A percentile compares a stretch with the other conserved stretches of the same genome.
Conservation (phyloP, 2,113 vertebrate genomes). For the Tringa solitaria region DNA sequence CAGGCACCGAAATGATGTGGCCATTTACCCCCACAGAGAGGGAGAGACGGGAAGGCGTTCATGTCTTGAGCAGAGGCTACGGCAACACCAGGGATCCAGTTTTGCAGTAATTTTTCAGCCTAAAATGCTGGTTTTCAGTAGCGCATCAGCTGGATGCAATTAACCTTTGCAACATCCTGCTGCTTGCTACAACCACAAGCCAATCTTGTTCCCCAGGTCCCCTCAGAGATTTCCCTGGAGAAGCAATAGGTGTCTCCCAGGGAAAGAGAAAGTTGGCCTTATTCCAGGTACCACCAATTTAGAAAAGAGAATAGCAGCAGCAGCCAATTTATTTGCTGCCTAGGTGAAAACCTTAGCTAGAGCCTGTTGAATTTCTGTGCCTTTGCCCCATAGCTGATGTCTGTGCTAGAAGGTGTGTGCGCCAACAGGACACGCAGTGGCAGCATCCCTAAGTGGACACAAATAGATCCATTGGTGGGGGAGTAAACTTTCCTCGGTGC, state of each 20-base stretch:
- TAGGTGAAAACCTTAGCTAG: not conserved
- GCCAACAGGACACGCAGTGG: accelerated
- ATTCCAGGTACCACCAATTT: not conserved
- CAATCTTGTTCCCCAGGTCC: not conserved
- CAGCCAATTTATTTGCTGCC: slow-evolving; percentile 11
- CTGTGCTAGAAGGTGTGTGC: not conserved
- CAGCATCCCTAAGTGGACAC: not conserved
- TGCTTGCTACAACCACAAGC: not conserved
- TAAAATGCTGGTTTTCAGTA: not conserved
- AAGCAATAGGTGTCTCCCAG: not conserved
- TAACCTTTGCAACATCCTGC: slow-evolving; percentile 30
- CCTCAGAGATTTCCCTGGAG: not conserved
- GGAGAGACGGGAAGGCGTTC: accelerated
- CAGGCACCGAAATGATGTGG: not conserved
- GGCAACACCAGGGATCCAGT: not conserved
- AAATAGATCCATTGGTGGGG: not conserved
- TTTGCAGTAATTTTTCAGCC: not conserved
- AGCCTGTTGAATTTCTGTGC: not conserved
- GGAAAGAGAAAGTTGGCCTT: not conserved
- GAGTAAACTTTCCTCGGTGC: not conserved
- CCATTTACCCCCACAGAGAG: not conserved
- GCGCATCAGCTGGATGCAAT: not conserved
- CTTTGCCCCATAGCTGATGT: not conserved
- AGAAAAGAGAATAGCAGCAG: not conserved
- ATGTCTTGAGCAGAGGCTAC: not conserved